Conservation (phyloP, 2,113 vertebrate species). For the Salvelinus namaycush region DNA sequence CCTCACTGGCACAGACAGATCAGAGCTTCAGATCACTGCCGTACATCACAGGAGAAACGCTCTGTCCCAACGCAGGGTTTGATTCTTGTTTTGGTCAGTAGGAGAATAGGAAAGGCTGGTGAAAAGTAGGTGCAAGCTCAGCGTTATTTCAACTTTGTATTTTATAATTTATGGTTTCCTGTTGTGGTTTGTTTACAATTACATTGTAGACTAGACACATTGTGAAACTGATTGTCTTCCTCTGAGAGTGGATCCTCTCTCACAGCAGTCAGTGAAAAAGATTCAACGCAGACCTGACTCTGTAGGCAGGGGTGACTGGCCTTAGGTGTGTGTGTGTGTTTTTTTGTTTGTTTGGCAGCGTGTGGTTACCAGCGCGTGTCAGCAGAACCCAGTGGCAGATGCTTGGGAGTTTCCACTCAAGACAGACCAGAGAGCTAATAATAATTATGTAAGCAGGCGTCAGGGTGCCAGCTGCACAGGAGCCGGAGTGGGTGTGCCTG, state of each 20-base stretch:
- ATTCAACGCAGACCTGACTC: constrained; percentile 2
- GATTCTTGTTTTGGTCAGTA: background rate
- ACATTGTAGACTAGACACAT: background rate
- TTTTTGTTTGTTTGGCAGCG: too few species aligned
- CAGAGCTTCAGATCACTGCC: background rate
- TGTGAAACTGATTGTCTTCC: background rate
- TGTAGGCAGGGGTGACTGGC: background rate
- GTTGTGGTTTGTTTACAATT: background rate
- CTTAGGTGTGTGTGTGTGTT: too few species aligned
- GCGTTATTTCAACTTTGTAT: background rate
- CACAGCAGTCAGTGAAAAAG: background rate
- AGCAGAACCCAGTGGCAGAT: constrained; percentile 23
- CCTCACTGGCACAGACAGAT: background rate
- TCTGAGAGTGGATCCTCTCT: background rate
- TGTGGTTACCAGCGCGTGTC: background rate
- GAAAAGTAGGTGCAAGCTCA: background rate
- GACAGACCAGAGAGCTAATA: constrained; percentile 34
- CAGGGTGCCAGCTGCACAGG: constrained; percentile 2
- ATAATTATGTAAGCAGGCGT: constrained; percentile 13
- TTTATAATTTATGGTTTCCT: background rate
- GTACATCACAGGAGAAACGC: background rate
- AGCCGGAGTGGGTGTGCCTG: background rate
- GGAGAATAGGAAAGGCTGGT: background rate
- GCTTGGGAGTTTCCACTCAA: constrained; percentile 29
- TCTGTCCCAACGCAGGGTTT: background rate